Base-by-base conservation (phyloP, 2,797 vertebrate genomes). In the Galaxias olidus region DNA sequence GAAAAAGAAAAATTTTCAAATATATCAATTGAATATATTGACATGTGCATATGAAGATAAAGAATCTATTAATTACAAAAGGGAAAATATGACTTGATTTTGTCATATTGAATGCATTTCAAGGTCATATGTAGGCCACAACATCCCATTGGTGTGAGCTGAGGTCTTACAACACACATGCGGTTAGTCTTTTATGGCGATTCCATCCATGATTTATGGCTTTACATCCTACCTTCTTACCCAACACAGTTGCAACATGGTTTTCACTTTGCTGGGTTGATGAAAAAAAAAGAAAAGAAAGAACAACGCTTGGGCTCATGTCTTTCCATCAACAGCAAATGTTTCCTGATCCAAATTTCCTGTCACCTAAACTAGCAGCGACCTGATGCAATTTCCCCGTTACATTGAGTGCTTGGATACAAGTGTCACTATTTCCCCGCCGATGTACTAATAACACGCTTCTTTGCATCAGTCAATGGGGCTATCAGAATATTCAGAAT, bases 211-310 rank as follows among this genome's bases (percentile, higher is more conserved):
- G 49, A 88, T 87, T 86, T 85, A 89, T 57, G 54, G 75, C 61
- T 52, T 14, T 66, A 11, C 45, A 73, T 56, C 44, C 63, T 57
- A 47, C 71, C 60, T 73, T 61, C 73, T 52, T 57, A 79, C 66
- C 62, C 50, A 58, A 41, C 54, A 67, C 43, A 63, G 44, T 42
- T 54, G 69, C 52, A 41, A 13, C 52, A 43, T 0, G 30, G 14
- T 10, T 63, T 60, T 65, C 20, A 19, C 46, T 46, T 53, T 40
- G 1, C 76, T 61, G 20, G 20, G 48, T 42, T 12, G 0, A 41
- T 17, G 20, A 41, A 88, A 88, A 88, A 90, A 86, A 79, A 48
- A 68, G 61, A 44, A 72, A 82, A 85, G 86, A 84, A 73, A 89
- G 84, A 84, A 70, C 82, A 81, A 70, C 83, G 76, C 14, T 52